These are phyloP conservation scores for Pygoscelis adeliae DNA, from an alignment of 2,113 vertebrate species.

Conservation along the genomic window DNA sequence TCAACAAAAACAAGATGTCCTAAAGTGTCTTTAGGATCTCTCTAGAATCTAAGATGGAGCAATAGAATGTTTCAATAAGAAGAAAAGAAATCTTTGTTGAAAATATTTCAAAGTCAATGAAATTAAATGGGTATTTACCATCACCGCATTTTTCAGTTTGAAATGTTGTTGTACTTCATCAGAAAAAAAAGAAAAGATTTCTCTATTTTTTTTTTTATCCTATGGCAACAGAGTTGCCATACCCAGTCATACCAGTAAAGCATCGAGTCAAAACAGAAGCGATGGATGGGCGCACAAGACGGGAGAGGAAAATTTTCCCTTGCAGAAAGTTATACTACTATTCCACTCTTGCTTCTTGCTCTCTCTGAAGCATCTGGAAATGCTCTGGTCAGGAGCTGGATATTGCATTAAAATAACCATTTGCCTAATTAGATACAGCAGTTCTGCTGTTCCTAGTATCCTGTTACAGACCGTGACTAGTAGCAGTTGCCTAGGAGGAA, in stretches of 20 bases:
- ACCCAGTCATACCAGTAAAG: background rate
- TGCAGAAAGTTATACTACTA: background rate
- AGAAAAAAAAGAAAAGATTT: background rate
- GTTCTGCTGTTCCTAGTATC: background rate
- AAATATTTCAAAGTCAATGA: background rate
- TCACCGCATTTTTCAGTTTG: background rate
- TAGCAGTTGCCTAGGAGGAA: background rate
- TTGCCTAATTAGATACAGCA: constrained; percentile 26
- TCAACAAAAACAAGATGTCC: constrained; percentile 36
- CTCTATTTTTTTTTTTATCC: background rate
- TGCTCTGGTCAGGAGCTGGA: background rate
- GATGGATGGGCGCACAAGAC: background rate
- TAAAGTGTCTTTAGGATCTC: background rate
- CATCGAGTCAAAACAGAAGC: background rate
- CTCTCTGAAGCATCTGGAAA: constrained; percentile 11
- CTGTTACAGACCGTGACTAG: background rate
- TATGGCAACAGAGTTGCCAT: background rate
- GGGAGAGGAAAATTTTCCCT: background rate
- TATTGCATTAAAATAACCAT: background rate
- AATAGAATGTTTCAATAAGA: background rate
- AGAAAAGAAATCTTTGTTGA: background rate
- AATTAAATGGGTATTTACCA: background rate
- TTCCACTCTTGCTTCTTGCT: background rate
- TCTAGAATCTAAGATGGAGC: background rate
- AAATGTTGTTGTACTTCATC: background rate